Base-by-base conservation (phyloP, 2,797 vertebrate genomes). In the Tragelaphus oryx region DNA sequence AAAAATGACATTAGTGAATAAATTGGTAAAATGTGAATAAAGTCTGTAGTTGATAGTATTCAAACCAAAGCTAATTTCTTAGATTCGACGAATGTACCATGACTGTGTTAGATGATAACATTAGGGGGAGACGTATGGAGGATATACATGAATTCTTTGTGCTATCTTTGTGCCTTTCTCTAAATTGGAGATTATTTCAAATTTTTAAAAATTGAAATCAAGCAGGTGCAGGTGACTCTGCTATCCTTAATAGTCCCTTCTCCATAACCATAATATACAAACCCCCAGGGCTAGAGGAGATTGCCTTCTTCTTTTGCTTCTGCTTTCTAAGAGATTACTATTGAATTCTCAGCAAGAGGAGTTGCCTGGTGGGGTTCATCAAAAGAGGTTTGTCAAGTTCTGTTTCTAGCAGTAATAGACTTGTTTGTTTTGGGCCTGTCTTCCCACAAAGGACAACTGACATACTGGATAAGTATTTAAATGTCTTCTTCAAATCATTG, bases 181-280 rank as follows among this genome's bases (percentile, higher is more conserved):
- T 83, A 96, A 89, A 91, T 87, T 20, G 59, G 33, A 59, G 57
- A 65, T 86, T 65, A 85, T 91, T 93, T 80, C 71, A 76, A 83
- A 54, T 65, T 80, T 76, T 89, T 10, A 86, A 54, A 87, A 87
- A 85, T 28, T 57, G 33, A 89, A 88, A 5, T 76, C 79, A 76
- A 93, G 52, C 37, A 94, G 11, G 2, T 86, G 5, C 41, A 86
- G 11, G 12, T 82, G 57, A 93, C 46, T 90, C 28, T 83, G n/a
- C 33, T 75, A 4, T 76, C n/a, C 10, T 88, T 71, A 28, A 76
- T 3, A 79, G 52, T 65, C 28, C 41, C 11, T 75, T 33, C 5
- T 81, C 54, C 9, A 59, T n/a, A 41, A 48, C 10, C 41, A 62
- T 41, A 12, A 30, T 33, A 24, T 91, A n/a, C 3, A 81, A 50